phyloP scores from a whole-genome alignment of 2,888 invertebrate genomes.

The Trachelus tabidus region DNA sequence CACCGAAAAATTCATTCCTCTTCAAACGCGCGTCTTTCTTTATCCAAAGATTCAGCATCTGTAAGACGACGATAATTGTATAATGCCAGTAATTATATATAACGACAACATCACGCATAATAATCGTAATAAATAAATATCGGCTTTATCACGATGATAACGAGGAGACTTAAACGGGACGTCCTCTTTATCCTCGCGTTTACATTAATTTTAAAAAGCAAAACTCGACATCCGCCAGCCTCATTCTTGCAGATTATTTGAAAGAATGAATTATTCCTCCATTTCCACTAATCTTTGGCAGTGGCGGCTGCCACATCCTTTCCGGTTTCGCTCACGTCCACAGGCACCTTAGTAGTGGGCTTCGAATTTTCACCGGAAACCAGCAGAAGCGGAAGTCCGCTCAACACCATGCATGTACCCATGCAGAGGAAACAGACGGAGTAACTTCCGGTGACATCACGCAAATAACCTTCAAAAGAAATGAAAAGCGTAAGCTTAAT shows the following conservation, averaged over 20 bases:
- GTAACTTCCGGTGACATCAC: conserved; percentile 79
- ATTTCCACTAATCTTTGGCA: conserved; percentile 12
- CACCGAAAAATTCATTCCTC: background rate
- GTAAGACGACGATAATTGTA: background rate
- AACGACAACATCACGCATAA: background rate
- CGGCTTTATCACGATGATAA: background rate
- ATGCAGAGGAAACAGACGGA: conserved; percentile 80
- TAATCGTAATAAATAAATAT: background rate
- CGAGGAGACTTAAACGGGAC: background rate
- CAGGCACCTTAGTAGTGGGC: conserved; percentile 31
- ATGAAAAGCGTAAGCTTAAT: too few relatives aligned
- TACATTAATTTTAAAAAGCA: background rate
- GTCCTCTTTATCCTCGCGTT: background rate
- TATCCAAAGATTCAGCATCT: background rate
- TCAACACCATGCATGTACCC: conserved; percentile 81
- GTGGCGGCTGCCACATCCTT: background rate
- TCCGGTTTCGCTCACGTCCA: background rate
- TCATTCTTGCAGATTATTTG: background rate
- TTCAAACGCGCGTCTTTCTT: background rate
- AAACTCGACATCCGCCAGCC: background rate
- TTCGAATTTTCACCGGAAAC: conserved; percentile 54
- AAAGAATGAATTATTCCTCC: conserved; percentile 12
- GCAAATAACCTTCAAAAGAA: conserved; percentile 68
- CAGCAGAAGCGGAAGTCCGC: conserved; percentile 74
- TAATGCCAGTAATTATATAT: background rate